Base-by-base conservation (phyloP, 2,888 invertebrate genomes). In the Caenorhabditis uteleia region DNA sequence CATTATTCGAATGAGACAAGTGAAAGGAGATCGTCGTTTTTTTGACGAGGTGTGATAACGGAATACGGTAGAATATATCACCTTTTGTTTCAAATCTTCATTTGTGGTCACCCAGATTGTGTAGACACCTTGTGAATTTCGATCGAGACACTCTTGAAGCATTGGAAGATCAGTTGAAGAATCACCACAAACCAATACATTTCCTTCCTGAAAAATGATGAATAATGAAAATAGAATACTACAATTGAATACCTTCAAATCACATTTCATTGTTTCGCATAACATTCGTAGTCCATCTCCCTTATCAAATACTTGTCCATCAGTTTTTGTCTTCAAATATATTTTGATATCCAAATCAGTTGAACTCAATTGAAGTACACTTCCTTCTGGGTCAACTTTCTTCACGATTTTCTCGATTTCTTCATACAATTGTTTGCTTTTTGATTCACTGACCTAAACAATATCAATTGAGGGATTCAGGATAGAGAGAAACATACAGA, bases 331-430 rank as follows among this genome's bases (percentile, higher is more conserved):
- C 68, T 76, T 80, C 46, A 82, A 56, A 47, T 71, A 68, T 25
- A 82, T 78, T 47, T 82, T 82, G 44, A 82, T 67, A 56, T 82
- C 82, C 21, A 79, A 75, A n/a, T 82, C 82, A 6, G 79, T 77
- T 29, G 64, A 66, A 7, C 69, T 73, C 16, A 83, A 53, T 20
- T 70, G 64, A 14, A 83, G 60, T 12, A 66, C 55, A 1, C 68
- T 49, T 14, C 64, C 74, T 6, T 51, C 51, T 18, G 78, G 78
- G 49, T 83, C 83, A 10, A 79, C 59, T 36, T 73, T 69, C 16
- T 68, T 61, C 20, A 80, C 73, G 23, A 83, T 77, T 40, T 78
- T 69, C 45, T 68, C 64, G 21, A 82, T 74, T 29, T 64, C 72
- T 7, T 69, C 60, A 23, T 55, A 55, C 0, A 70, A 36, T 20